Evolutionary conservation across 2,797 vertebrate genomes (phyloP).

Genomic region (Bryconaethiops microstoma): DNA sequence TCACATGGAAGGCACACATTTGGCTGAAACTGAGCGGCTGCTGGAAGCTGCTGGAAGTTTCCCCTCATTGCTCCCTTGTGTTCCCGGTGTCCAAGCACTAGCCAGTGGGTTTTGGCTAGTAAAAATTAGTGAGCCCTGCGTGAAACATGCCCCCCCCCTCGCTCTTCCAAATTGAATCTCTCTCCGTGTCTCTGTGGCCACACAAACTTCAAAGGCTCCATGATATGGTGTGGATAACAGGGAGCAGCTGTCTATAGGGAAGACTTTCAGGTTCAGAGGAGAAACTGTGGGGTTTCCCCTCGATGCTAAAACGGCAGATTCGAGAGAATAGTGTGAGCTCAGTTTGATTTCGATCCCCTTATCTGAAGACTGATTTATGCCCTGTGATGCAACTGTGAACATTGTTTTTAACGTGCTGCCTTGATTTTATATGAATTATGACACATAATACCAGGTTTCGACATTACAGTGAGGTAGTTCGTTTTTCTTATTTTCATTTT

Average conservation of each 20-base stretch:
- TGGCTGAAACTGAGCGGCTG: slow-evolving; percentile 27
- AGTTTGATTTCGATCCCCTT: neutral
- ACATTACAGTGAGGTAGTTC: too few species aligned
- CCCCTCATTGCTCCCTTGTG: slow-evolving; percentile 23
- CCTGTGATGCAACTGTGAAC: neutral
- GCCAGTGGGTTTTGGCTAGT: slow-evolving; percentile 14
- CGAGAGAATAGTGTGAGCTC: neutral
- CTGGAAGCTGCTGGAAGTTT: neutral
- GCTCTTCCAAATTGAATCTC: slow-evolving; percentile 14
- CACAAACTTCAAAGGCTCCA: slow-evolving; percentile 48
- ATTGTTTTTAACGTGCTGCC: neutral
- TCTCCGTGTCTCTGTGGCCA: slow-evolving; percentile 11
- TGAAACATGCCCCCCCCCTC: slow-evolving; percentile 13
- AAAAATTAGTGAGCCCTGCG: slow-evolving; percentile 43
- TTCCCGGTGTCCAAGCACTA: slow-evolving; percentile 5
- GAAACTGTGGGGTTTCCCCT: slow-evolving; percentile 10
- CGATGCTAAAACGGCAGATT: neutral
- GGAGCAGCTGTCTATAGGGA: slow-evolving; percentile 51
- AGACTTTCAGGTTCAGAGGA: slow-evolving; percentile 41
- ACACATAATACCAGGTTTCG: too few species aligned
- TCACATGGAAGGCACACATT: slow-evolving; percentile 30
- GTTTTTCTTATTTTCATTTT: too few species aligned
- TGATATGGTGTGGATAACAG: slow-evolving; percentile 47
- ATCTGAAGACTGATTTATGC: neutral
- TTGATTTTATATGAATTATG: neutral